A percentile compares a stretch with the other conserved stretches of the same genome.
phyloP scores from a whole-genome alignment of 2,797 vertebrate genomes.

The Pelodytes ibericus region DNA sequence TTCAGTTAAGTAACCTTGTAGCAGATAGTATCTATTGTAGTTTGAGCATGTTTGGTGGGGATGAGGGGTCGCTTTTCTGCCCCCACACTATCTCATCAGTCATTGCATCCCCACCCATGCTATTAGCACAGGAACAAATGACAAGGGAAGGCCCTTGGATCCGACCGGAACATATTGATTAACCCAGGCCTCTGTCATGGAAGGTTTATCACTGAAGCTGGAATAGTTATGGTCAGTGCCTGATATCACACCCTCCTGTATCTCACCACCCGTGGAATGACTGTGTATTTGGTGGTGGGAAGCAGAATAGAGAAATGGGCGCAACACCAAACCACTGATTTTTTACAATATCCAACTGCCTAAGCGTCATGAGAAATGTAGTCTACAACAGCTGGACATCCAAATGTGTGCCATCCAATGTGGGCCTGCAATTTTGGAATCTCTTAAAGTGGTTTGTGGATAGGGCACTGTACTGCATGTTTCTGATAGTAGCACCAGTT shows the following conservation, averaged over 20 bases:
- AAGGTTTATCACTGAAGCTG: slow-evolving; percentile 27
- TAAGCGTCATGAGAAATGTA: no score
- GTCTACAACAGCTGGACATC: no score
- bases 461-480: no score
- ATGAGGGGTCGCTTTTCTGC: neutral
- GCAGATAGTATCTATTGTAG: no score
- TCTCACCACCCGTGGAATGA: slow-evolving; percentile 3
- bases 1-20: no score
- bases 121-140: slow-evolving; percentile 53
- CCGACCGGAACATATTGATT: slow-evolving; percentile 52
- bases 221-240: neutral
- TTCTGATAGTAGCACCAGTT: no score
- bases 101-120: slow-evolving; percentile 46
- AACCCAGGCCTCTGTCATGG: slow-evolving; percentile 42
- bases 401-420: no score
- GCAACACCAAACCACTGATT: neutral
- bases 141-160: slow-evolving; percentile 37
- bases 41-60: slow-evolving; percentile 8
- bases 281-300: slow-evolving; percentile 11
- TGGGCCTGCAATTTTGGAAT: no score
- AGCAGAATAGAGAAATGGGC: slow-evolving; percentile 2
- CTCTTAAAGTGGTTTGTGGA: no score
- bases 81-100: slow-evolving; percentile 32
- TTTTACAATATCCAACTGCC: no score
- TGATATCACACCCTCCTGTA: neutral